Percentiles rank a stretch among this genome's conserved stretches.
phyloP scores from a whole-genome alignment of 2,113 vertebrate species.

The Poicephalus gulielmi region DNA sequence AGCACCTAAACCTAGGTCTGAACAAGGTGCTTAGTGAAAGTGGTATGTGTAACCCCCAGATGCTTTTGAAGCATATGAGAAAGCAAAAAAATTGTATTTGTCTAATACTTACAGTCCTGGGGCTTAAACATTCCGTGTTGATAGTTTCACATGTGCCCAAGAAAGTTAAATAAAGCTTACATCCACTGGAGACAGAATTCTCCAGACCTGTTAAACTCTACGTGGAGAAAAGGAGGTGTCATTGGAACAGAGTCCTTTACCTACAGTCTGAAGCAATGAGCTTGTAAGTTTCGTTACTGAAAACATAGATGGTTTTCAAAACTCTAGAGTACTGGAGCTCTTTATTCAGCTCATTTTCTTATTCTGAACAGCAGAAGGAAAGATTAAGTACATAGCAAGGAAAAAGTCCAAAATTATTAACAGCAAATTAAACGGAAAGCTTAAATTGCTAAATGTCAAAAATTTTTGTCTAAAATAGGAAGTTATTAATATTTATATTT shows the following conservation, averaged over 20 bases:
- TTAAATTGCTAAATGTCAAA: neutral
- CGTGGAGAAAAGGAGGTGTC: neutral
- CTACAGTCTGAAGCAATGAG: neutral
- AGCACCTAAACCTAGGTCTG: neutral
- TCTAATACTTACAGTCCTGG: neutral
- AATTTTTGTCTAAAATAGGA: neutral
- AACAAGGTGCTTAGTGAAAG: constrained; percentile 33
- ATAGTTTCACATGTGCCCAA: neutral
- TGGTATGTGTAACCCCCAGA: neutral
- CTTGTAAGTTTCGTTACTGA: neutral
- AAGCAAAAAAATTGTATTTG: neutral
- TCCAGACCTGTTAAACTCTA: neutral
- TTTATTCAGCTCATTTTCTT: neutral
- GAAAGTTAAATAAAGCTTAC: constrained; percentile 10
- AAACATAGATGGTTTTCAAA: neutral
- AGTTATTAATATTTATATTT: neutral
- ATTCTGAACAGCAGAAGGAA: neutral
- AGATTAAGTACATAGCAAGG: neutral
- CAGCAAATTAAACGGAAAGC: neutral
- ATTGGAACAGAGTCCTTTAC: neutral
- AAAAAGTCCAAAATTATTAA: neutral
- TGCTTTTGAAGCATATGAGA: constrained; percentile 16
- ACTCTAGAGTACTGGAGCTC: neutral
- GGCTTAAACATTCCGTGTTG: constrained; percentile 18
- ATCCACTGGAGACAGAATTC: neutral